These are phyloP conservation scores for Hybognathus amarus DNA, from an alignment of 2,797 vertebrate species.

Conservation along the genomic window DNA sequence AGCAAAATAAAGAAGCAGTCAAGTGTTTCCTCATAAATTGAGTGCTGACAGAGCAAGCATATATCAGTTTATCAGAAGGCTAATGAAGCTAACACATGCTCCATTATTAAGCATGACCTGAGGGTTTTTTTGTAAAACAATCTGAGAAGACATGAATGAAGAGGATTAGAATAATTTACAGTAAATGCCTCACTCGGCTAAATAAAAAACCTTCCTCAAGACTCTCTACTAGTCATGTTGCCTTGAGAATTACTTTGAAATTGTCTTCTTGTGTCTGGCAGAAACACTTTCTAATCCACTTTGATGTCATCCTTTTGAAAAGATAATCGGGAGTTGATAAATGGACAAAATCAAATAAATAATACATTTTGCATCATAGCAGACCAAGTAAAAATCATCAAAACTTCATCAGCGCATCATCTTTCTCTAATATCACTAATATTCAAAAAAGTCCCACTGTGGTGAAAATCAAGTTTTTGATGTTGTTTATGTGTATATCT, in stretches of 20 bases:
- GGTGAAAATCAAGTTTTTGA: too few species aligned
- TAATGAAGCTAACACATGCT: constrained; percentile 27
- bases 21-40: constrained; percentile 19
- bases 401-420: not conserved
- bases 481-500: too few species aligned
- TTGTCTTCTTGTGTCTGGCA: not conserved
- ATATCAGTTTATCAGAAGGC: constrained; percentile 33
- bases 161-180: constrained; percentile 25
- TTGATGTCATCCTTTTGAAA: not conserved
- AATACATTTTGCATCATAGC: not conserved
- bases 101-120: constrained; percentile 17
- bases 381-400: not conserved
- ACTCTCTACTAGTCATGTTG: not conserved
- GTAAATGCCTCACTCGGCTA: not conserved
- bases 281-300: not conserved
- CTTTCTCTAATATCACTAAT: not conserved
- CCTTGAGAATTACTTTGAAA: not conserved
- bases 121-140: constrained; percentile 13
- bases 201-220: not conserved
- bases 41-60: constrained; percentile 10
- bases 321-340: not conserved
- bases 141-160: constrained; percentile 24
- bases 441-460: not conserved
- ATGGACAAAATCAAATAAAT: not conserved
- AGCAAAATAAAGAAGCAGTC: constrained; percentile 26